Base-by-base conservation (phyloP, 2,113 vertebrate species). In the Bothrops jararaca region DNA sequence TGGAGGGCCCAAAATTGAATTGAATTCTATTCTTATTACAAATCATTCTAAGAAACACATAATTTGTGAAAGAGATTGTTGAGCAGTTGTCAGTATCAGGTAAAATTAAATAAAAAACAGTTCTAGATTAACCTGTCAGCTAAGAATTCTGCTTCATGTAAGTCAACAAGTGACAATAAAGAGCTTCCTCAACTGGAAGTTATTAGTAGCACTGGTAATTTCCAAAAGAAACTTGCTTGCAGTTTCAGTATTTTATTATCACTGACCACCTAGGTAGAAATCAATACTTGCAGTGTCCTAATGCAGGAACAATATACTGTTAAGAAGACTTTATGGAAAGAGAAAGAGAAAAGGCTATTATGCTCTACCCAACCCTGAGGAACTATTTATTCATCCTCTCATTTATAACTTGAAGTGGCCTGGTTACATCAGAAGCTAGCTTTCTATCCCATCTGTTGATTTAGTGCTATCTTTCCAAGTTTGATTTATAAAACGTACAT, bases 191-290 rank as follows among this genome's bases (percentile, higher is more conserved):
- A 56, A 12, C 3, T 56, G 5, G 10, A 64, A 15, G 34, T 9
- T 5, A 87, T 1, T 54, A 39, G 24, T 23, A 56, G 48, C 23
- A 88, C 57, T 20, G 50, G 18, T 94, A 95, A 57, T 86, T 22
- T 53, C 80, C 91, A 91, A 91, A 92, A 85, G 45, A 48, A 53
- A 10, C 85, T 15, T 93, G 91, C 90, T 93, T 29, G 86, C 39
- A 91, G 74, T 80, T 48, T 90, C 90, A 42, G 39, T 69, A 56
- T 89, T 42, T 88, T 9, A 26, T 34, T 85, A 52, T 50, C 85
- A 58, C 1, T 39, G 48, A 88, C 42, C n/a, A 20, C 52, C 90
- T 89, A 56, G 85, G 91, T 24, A 94, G 57, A 91, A 50, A 90
- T 29, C 13, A 1, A 93, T 74, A 86, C n/a, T 94, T 22, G 89